phyloP scores from a whole-genome alignment of 2,113 vertebrate genomes.

The Equus quagga region DNA sequence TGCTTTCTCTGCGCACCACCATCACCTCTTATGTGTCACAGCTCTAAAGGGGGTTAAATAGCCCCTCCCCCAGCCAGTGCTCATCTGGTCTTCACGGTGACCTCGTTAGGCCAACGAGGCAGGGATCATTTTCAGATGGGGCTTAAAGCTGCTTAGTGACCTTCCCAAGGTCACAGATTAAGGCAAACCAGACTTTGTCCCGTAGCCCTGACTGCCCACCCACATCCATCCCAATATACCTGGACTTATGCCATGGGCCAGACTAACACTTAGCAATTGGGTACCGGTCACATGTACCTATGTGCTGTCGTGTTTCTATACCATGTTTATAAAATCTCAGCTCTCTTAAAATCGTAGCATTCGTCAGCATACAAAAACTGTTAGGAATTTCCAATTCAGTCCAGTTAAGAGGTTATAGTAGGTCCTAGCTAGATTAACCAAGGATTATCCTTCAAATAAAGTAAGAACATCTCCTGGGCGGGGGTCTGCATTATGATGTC shows the following conservation, averaged over 20 bases:
- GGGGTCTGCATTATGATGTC: slow-evolving; percentile 56
- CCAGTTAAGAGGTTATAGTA: not conserved
- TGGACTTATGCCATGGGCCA: not conserved
- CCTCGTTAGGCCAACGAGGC: not conserved
- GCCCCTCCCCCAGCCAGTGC: not conserved
- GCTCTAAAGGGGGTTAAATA: too few relatives aligned
- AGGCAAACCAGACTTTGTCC: not conserved
- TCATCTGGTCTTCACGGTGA: not conserved
- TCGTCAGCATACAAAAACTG: not conserved
- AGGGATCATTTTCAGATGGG: not conserved
- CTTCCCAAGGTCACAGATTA: not conserved
- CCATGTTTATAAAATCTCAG: not conserved
- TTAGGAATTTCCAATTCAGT: not conserved
- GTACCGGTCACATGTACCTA: not conserved
- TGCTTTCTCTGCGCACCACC: not conserved
- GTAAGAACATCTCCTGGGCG: not conserved
- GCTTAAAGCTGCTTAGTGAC: not conserved
- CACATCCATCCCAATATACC: not conserved
- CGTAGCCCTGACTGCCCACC: not conserved
- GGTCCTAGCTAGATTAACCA: too few relatives aligned
- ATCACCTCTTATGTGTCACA: fast-evolving
- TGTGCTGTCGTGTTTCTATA: not conserved
- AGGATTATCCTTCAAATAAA: not conserved
- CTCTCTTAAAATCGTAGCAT: not conserved
- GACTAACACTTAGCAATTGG: not conserved